phyloP scores from a whole-genome alignment of 1,140 invertebrate species.

The Centruroides sculpturatus region DNA sequence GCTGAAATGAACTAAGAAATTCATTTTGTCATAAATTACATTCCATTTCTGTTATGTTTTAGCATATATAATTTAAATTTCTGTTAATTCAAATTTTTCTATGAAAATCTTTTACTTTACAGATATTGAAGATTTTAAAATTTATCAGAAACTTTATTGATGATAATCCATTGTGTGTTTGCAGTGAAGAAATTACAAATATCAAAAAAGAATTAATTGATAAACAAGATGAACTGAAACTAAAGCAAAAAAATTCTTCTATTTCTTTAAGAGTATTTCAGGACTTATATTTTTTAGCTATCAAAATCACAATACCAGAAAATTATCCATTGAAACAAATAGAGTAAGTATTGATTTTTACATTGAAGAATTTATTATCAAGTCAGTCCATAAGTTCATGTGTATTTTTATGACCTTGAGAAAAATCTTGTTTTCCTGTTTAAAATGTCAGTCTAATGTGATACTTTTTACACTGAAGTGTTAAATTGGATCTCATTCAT shows the following conservation, averaged over 20 bases:
- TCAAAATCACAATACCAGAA: constrained; percentile 44
- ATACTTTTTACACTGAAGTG: too few relatives aligned
- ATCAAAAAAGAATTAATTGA: constrained; percentile 37
- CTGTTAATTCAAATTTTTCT: too few relatives aligned
- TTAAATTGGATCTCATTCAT: too few relatives aligned
- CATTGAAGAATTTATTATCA: constrained; percentile 3
- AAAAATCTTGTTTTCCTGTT: too few relatives aligned
- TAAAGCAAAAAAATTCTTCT: constrained; percentile 49
- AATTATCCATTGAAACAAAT: constrained; percentile 44
- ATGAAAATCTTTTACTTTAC: neutral
- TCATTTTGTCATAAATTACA: too few relatives aligned
- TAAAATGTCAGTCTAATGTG: too few relatives aligned
- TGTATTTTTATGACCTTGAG: too few relatives aligned
- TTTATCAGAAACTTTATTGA: constrained; percentile 51
- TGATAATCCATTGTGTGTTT: constrained; percentile 55
- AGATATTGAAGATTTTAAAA: constrained; percentile 39
- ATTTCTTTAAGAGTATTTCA: constrained; percentile 43
- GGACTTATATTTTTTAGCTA: constrained; percentile 42
- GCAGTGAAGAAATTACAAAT: constrained; percentile 51
- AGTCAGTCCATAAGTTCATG: too few relatives aligned
- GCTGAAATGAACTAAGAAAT: too few relatives aligned
- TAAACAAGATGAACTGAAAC: constrained; percentile 41
- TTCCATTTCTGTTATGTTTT: too few relatives aligned
- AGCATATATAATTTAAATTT: too few relatives aligned
- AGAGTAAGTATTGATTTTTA: constrained; percentile 30